A percentile compares a stretch with the other conserved stretches of the same genome.
phyloP scores from a whole-genome alignment of 2,113 vertebrate genomes.

The Cyanoliseus patagonus region DNA sequence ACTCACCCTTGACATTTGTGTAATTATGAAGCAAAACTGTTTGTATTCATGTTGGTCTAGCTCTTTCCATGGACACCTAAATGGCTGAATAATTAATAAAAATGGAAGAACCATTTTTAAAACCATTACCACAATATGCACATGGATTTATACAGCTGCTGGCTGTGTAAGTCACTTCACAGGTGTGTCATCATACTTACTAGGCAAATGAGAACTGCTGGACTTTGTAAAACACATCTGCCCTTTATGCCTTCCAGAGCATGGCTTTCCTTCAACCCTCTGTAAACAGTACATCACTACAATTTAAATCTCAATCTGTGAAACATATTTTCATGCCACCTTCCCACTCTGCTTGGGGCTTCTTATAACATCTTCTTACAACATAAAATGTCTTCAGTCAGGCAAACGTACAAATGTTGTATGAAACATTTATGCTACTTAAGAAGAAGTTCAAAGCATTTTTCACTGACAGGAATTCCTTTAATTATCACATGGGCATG shows the following conservation, averaged over 20 bases:
- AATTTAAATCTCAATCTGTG: background rate
- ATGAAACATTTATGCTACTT: background rate
- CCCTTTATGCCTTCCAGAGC: background rate
- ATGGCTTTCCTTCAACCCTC: background rate
- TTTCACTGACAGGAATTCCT: background rate
- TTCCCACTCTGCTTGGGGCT: background rate
- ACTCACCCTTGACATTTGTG: background rate
- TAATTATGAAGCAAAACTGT: background rate
- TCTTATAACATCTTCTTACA: background rate
- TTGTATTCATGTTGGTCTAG: background rate
- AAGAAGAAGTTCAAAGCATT: background rate
- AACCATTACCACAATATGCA: background rate
- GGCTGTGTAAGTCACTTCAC: background rate
- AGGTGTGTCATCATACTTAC: background rate
- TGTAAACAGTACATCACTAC: background rate
- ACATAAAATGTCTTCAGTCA: background rate
- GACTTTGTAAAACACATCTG: background rate
- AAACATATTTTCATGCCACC: background rate
- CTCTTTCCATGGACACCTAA: background rate
- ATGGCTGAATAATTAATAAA: background rate
- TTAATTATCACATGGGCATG: background rate
- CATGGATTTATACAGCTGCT: background rate
- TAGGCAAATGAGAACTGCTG: background rate
- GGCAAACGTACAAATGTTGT: rapidly evolving
- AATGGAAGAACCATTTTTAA: background rate